Base-by-base conservation (phyloP, 2,888 invertebrate species). In the Dryococelus australis region DNA sequence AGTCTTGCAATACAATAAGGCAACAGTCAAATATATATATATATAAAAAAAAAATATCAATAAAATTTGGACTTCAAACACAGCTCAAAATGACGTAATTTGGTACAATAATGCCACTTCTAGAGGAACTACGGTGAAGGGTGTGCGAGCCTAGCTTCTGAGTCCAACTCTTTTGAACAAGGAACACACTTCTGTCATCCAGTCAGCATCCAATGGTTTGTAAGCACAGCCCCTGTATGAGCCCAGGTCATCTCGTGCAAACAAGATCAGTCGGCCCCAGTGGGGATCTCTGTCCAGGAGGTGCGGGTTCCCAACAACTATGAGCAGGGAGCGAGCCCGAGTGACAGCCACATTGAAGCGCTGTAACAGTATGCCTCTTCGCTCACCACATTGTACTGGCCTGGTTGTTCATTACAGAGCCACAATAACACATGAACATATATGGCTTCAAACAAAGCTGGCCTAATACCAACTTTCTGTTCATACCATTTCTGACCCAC, bases 231-330 rank as follows among this genome's bases (percentile, higher is more conserved):
- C 88, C 13, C 84, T 24, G 81, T 87, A 88, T 0, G 87, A 87
- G n/a, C 79, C 85, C 3, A 27, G 85, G 28, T 16, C 78, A 5
- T 86, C 65, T 28, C 43, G 27, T 20, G 51, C 26, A 8, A 85
- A 81, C 8, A 35, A 5, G 26, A 89, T 88, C 13, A 89, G 43
- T 16, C 51, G 51, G 24, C 94, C 92, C 98, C 97, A 98, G 90
- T 94, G 93, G 0, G 93, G 92, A 91, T 97, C 97, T 35, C 92
- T 91, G 3, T 92, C 91, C 35, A 98, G 92, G 43, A 97, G 92
- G 90, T 95, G 93, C 0, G 98, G 98, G 93, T 98, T 97, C 84
- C 98, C 98, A 90, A 98, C 94, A 86, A 99, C 93, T 80, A 98
- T 94, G 10, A 97, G 94, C 43, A 98, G 93, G 10, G 96, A 94